Percentiles rank a stretch among this genome's conserved stretches.
phyloP scores from a whole-genome alignment of 2,888 invertebrate species.

The Sympetrum striolatum region DNA sequence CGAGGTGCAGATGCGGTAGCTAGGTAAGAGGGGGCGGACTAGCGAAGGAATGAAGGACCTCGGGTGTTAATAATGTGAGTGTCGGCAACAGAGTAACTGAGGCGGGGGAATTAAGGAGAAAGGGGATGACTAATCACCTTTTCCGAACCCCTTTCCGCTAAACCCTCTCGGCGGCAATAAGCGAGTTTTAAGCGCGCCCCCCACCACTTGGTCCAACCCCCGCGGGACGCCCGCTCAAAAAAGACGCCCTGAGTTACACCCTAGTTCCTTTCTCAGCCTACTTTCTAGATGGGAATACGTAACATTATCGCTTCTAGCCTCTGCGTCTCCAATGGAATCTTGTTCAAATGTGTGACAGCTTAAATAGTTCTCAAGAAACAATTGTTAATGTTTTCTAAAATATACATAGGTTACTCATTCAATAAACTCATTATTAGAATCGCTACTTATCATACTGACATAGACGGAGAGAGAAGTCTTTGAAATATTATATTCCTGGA shows the following conservation, averaged over 20 bases:
- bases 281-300: too few relatives aligned
- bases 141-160: neutral
- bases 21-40: neutral
- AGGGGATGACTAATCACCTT: slow-evolving; percentile 43
- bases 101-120: slow-evolving; percentile 42
- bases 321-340: too few relatives aligned
- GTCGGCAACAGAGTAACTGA: slow-evolving; percentile 42
- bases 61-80: slow-evolving; percentile 41
- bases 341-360: too few relatives aligned
- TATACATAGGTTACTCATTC: too few relatives aligned
- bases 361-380: too few relatives aligned
- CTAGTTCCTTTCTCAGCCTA: too few relatives aligned
- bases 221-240: neutral
- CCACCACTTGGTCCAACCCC: neutral
- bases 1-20: neutral
- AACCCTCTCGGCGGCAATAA: slow-evolving; percentile 22
- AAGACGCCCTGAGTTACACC: neutral
- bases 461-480: too few relatives aligned
- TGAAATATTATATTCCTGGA: too few relatives aligned
- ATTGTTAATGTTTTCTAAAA: too few relatives aligned
- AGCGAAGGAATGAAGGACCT: slow-evolving; percentile 12
- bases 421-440: too few relatives aligned
- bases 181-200: neutral
- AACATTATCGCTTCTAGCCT: too few relatives aligned
- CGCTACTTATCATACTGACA: too few relatives aligned